Evolutionary conservation across 2,113 vertebrate species (phyloP).

Genomic region (Peromyscus leucopus): DNA sequence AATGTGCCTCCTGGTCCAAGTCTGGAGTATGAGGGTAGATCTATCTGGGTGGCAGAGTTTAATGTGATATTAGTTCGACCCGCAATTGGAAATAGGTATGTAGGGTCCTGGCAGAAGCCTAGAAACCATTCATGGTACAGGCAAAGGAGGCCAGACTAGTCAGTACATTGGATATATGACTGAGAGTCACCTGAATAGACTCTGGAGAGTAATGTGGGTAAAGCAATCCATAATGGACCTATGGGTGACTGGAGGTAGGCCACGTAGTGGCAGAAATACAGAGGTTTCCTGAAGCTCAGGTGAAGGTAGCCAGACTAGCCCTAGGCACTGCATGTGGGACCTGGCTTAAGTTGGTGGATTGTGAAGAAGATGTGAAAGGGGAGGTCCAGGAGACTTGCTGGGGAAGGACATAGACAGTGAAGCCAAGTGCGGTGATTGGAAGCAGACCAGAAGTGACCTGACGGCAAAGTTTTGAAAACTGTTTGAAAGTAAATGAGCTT

Average conservation of each 20-base stretch:
- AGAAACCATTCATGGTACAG: background rate
- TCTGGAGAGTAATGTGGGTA: background rate
- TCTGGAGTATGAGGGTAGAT: background rate
- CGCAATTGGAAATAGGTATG: background rate
- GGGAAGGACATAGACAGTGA: background rate
- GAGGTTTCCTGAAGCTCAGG: background rate
- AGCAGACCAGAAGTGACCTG: background rate
- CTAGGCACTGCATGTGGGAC: background rate
- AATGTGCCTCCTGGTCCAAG: background rate
- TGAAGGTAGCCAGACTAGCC: background rate
- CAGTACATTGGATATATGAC: background rate
- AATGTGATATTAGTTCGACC: background rate
- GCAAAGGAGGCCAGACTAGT: background rate
- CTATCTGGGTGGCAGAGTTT: background rate
- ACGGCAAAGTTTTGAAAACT: background rate
- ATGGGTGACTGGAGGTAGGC: background rate
- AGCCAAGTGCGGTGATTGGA: background rate
- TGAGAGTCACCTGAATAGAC: background rate
- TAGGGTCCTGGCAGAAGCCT: background rate
- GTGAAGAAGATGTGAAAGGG: background rate
- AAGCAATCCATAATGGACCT: background rate
- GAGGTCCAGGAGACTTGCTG: background rate
- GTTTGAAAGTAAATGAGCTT: background rate
- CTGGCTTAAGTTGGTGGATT: background rate
- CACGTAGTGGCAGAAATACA: background rate